Conservation (phyloP, 2,888 invertebrate species). For the Agrilus mali region DNA sequence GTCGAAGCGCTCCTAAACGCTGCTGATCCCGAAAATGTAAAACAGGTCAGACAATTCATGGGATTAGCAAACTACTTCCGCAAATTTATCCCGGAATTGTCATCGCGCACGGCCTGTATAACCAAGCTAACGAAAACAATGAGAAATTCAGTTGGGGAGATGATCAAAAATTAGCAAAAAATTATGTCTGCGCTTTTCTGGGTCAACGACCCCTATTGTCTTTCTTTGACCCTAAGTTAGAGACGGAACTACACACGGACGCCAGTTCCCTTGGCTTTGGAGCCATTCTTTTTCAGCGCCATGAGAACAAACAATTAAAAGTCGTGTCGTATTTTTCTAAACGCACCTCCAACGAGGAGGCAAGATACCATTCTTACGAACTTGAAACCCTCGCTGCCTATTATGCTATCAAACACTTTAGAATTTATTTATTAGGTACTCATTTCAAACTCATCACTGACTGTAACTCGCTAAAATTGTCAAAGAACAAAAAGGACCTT, state of each 20-base stretch:
- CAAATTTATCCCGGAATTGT: constrained; percentile 15
- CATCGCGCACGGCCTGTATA: constrained; percentile 11
- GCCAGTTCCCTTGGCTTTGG: too few species aligned
- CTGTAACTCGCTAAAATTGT: constrained; percentile 20
- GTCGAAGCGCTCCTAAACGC: constrained; percentile 12
- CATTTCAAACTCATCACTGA: constrained; percentile 21
- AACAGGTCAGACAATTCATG: constrained; percentile 15
- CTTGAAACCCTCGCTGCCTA: constrained; percentile 23
- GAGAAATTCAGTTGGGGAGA: constrained; percentile 10
- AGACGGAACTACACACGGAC: constrained; percentile 18
- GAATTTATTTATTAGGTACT: constrained; percentile 17
- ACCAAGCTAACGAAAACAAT: constrained; percentile 8
- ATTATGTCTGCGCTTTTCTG: constrained; percentile 10
- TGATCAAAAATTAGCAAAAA: constrained; percentile 12
- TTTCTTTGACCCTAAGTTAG: constrained; percentile 14
- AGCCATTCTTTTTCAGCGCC: constrained; percentile 19
- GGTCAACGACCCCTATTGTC: constrained; percentile 16
- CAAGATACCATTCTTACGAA: constrained; percentile 21
- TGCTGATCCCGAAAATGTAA: constrained; percentile 10
- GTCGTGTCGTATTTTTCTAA: constrained; percentile 19
- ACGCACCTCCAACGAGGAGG: constrained; percentile 16
- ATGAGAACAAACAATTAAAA: constrained; percentile 9
- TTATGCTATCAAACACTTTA: constrained; percentile 18
- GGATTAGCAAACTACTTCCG: constrained; percentile 16
- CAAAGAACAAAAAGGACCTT: constrained; percentile 19